Evolutionary conservation across 2,113 vertebrate species (phyloP), one percentile per base, ranked within the genome.

Genomic region (Takifugu bimaculatus): DNA sequence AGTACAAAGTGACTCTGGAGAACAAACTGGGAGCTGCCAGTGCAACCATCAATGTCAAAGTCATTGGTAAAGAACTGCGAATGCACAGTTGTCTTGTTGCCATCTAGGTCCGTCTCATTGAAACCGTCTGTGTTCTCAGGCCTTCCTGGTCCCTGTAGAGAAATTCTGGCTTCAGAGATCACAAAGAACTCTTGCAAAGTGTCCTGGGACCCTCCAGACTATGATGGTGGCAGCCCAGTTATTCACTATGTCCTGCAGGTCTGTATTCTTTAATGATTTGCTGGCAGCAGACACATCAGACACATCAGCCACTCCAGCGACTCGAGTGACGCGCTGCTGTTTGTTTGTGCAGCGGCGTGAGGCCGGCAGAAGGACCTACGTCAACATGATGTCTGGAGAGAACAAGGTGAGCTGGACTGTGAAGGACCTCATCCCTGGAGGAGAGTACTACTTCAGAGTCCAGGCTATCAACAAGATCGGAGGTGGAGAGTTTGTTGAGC

Each of bases 381-480:
- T 94, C 65, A 95, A 96, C 77, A 93, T 98, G 69, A 98, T 98
- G 96, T 99, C 97, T 50, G 97, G 96, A 81, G 97, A 99, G 87
- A 96, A 98, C 79, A 97, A 97, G 82, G 71, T 99, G 47, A 88
- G 91, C 65, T 99, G 97, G 95, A 89, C 80, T 4, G 93, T 98
- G 58, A 98, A 99, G 82, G 97, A 99, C 75, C 93, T 99, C 48
- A 94, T 98, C 53, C 95, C 93, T 66, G 95, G 94, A 56, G 90
- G 92, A 84, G 95, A 99, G 91, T 99, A 98, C 85, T 97, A 98
- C 80, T 99, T 99, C 91, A 93, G 96, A 76, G 94, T 98, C 65
- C 94, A 93, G 86, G 95, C 96, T 9, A 92, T 98, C 49, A 99
- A 99, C 90, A 99, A 97, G 87, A 94, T 99, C 60, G 97, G 97